phyloP scores from a whole-genome alignment of 2,797 vertebrate species.

The Cirrhinus molitorella region DNA sequence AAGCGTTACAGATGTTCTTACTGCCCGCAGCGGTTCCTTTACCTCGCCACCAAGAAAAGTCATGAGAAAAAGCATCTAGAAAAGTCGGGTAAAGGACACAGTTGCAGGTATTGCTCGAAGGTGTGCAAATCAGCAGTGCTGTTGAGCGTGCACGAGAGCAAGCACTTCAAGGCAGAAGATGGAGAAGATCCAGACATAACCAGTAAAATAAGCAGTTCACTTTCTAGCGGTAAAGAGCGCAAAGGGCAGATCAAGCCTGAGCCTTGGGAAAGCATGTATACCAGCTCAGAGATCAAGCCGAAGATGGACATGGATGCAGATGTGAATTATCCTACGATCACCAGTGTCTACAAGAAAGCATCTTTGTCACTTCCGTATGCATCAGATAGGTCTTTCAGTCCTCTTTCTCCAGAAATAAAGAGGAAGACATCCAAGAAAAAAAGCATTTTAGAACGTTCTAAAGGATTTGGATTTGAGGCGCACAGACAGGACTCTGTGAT shows the following conservation, averaged over 20 bases:
- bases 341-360: slow-evolving; percentile 68
- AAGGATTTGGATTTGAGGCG: slow-evolving; percentile 67
- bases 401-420: slow-evolving; percentile 68
- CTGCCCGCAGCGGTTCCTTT: slow-evolving; percentile 96
- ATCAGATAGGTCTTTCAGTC: slow-evolving; percentile 63
- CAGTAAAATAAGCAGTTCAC: slow-evolving; percentile 61
- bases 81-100: slow-evolving; percentile 82
- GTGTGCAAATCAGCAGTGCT: slow-evolving; percentile 87
- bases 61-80: slow-evolving; percentile 93
- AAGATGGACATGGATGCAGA: slow-evolving; percentile 57
- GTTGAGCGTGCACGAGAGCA: slow-evolving; percentile 86
- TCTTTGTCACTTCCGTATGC: slow-evolving; percentile 54
- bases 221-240: slow-evolving; percentile 68
- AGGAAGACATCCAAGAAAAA: slow-evolving; percentile 74
- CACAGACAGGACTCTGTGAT: slow-evolving; percentile 58
- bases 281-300: slow-evolving; percentile 64
- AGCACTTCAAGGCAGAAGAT: slow-evolving; percentile 82
- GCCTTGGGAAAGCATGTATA: slow-evolving; percentile 66
- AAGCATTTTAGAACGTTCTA: slow-evolving; percentile 61
- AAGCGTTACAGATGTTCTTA: slow-evolving; percentile 95
- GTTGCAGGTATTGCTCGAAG: slow-evolving; percentile 85
- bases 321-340: slow-evolving; percentile 64
- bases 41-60: slow-evolving; percentile 95
- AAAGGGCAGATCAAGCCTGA: slow-evolving; percentile 73
- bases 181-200: slow-evolving; percentile 68